phyloP scores from a whole-genome alignment of 2,797 vertebrate species.

The Danio tinwini region DNA sequence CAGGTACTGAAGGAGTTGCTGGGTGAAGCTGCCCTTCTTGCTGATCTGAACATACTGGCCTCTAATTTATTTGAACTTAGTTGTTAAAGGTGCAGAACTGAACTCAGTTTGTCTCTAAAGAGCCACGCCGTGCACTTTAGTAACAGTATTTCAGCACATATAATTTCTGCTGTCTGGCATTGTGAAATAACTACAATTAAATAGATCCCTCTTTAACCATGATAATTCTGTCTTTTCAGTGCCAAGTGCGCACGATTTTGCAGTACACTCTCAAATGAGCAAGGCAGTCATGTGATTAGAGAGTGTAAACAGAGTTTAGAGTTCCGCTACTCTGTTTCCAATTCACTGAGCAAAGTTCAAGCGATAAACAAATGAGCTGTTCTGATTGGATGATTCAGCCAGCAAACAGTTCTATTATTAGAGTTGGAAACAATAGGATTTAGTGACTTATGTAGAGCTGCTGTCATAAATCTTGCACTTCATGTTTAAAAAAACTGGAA shows the following conservation, averaged over 20 bases:
- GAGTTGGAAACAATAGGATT: constrained; percentile 30
- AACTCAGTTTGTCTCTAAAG: constrained; percentile 7
- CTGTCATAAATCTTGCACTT: constrained; percentile 14
- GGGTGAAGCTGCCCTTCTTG: not conserved
- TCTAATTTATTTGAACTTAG: not conserved
- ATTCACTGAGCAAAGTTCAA: constrained; percentile 38
- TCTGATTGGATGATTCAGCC: constrained; percentile 29
- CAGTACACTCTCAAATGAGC: constrained; percentile 18
- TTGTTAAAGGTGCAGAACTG: not conserved
- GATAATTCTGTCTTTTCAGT: not conserved
- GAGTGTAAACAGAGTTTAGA: constrained; percentile 49
- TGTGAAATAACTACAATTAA: not conserved
- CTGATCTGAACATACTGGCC: constrained; percentile 8
- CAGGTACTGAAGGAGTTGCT: not conserved
- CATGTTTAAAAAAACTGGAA: constrained; percentile 25
- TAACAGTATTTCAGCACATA: not conserved
- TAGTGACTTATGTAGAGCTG: constrained; percentile 29
- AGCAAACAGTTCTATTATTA: constrained; percentile 25
- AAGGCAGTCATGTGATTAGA: constrained; percentile 45
- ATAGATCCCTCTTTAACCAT: constrained; percentile 18
- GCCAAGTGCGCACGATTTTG: constrained; percentile 13
- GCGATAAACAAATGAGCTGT: constrained; percentile 35
- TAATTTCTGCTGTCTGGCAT: not conserved
- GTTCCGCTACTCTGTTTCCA: constrained; percentile 12
- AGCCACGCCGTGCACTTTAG: not conserved